These are phyloP conservation scores for Anguilla japonica DNA, from an alignment of 2,113 vertebrate species.

Conservation along the genomic window DNA sequence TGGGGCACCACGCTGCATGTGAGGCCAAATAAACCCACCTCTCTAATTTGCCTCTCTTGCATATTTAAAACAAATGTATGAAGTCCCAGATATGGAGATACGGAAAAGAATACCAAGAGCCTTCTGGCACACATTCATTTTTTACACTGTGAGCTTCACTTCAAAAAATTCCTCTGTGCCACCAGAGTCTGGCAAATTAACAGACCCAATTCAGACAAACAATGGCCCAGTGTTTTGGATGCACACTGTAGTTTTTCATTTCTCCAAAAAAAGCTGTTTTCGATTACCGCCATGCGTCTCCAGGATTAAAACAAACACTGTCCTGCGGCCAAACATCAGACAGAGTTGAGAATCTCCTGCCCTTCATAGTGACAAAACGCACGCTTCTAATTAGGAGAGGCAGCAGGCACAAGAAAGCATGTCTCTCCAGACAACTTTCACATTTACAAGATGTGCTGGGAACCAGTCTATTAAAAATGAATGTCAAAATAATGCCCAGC, in stretches of 20 bases:
- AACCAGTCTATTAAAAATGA: neutral
- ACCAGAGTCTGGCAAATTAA: neutral
- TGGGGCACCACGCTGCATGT: neutral
- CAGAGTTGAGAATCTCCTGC: neutral
- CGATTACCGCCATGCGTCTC: neutral
- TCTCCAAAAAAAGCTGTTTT: neutral
- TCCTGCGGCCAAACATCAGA: neutral
- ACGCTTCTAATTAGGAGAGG: neutral
- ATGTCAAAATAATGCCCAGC: neutral
- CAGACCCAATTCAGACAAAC: neutral
- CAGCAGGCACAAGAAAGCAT: neutral
- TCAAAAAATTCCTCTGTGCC: neutral
- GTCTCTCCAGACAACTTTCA: neutral
- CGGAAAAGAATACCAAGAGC: neutral
- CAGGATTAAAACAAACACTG: neutral
- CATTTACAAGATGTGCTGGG: neutral
- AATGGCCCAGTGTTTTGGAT: neutral
- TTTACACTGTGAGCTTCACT: neutral
- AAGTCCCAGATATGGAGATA: neutral
- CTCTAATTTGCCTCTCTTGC: neutral
- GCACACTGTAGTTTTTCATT: neutral
- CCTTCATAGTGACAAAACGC: neutral
- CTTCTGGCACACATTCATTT: neutral
- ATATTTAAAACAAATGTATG: neutral
- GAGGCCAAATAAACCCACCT: neutral